Evolutionary conservation across 1,140 invertebrate species (phyloP), one percentile per base, ranked within the genome.

Genomic region (Trichogramma pretiosum): DNA sequence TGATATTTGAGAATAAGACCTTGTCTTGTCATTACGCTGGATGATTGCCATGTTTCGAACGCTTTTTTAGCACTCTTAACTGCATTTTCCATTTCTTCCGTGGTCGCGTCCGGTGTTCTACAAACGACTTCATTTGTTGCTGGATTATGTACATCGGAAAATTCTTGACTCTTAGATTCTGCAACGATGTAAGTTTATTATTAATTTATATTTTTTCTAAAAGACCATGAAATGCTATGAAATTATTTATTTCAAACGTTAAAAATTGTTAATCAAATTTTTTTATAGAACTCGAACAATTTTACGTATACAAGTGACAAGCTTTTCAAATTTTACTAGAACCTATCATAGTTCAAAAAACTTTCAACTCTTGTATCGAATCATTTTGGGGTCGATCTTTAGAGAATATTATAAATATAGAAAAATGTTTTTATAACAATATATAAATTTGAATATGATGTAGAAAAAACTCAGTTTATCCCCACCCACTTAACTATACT

Each of bases 1-100:
- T 90, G 87, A 44, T 84, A 87, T 61, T 87, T 93, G 58, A 99
- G 89, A 91, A 99, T 97, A 16, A 93, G 75, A 67, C 94, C 91
- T 70, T 99, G 95, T 41, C 97, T 77, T 0, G 89, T 87, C 32
- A 99, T 74, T 22, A 98, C 81, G 5, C 96, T 97, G 16, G 89
- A 91, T 60, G 91, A 77, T 34, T 84, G 88, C 97, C 97, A 99
- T 40, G 81, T 75, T 54, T 77, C 73, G 59, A 80, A 93, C 1
- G 90, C 93, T 47, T 81, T 80, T 64, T 89, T 92, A 2, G 89
- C 84, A 19, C 90, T 83, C 38, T 83, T 80, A 8, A 98, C 85
- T 0, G 97, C 96, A 21, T 76, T 68, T 57, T 94, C 79, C 89
- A 99, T 94, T 76, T 99, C 97, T 14, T 75, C 75, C 64, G 81